Conservation (phyloP, 2,113 vertebrate species). For the Echinops telfairi region DNA sequence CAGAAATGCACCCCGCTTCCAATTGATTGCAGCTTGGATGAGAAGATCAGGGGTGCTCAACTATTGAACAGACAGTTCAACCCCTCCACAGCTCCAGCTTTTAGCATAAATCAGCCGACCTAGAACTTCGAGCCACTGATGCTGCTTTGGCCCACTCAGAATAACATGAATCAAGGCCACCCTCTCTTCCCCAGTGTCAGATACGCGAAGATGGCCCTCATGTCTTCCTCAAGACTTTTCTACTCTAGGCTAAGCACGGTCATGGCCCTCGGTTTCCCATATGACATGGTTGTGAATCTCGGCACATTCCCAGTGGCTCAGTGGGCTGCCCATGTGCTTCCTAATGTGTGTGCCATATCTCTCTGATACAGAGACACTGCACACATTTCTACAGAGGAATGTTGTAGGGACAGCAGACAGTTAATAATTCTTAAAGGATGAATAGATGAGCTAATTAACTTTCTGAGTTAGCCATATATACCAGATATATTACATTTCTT, state of each 20-base stretch:
- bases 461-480: conserved; percentile 22
- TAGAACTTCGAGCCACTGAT: neutral
- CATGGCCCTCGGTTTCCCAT: neutral
- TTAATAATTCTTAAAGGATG: conserved; percentile 26
- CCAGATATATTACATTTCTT: conserved; percentile 17
- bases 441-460: conserved; percentile 25
- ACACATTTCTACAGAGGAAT: neutral
- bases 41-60: neutral
- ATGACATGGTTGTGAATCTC: neutral
- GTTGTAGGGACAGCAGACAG: neutral
- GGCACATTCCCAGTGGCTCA: neutral
- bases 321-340: neutral
- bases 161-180: neutral
- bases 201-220: neutral
- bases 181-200: neutral
- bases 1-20: neutral
- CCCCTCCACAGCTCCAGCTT: neutral
- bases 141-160: neutral
- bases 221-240: neutral
- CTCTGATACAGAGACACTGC: neutral
- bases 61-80: neutral
- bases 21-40: neutral
- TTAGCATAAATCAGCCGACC: neutral
- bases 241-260: neutral
- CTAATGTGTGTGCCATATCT: neutral